A percentile compares a stretch with the other conserved stretches of the same genome.
phyloP scores from a whole-genome alignment of 1,140 invertebrate genomes.

The Brachionus angularis region DNA sequence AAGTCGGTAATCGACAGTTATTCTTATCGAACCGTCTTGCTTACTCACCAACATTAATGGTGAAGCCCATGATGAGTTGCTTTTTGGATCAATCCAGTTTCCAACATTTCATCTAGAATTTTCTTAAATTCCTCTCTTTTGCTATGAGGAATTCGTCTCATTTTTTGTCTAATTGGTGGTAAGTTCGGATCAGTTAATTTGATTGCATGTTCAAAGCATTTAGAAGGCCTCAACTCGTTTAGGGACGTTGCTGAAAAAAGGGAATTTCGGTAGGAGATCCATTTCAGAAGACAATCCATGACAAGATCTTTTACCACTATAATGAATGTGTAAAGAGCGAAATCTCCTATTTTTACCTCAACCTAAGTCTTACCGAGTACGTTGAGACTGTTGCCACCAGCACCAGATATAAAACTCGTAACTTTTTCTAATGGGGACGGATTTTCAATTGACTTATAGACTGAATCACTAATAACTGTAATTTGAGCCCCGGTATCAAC shows the following conservation, averaged over 20 bases:
- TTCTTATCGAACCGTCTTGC: too few relatives aligned
- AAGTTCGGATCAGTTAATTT: too few relatives aligned
- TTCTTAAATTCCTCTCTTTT: too few relatives aligned
- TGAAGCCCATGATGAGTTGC: neutral
- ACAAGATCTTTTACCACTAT: neutral
- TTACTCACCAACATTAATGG: too few relatives aligned
- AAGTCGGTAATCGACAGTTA: neutral
- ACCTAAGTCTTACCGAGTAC: neutral
- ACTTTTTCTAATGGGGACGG: slow-evolving; percentile 1
- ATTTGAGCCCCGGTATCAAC: too few relatives aligned
- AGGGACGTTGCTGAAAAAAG: too few relatives aligned
- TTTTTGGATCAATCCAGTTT: too few relatives aligned
- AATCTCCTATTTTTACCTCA: neutral
- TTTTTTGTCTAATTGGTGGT: neutral
- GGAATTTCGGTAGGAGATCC: neutral
- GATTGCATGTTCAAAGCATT: too few relatives aligned
- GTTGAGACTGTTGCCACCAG: neutral
- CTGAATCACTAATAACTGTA: neutral
- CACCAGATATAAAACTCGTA: neutral
- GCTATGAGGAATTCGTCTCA: too few relatives aligned
- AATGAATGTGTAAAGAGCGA: neutral
- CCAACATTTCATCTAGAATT: too few relatives aligned
- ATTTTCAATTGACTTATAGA: neutral
- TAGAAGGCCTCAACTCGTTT: too few relatives aligned
- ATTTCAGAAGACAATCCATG: neutral